A percentile compares a stretch with the other conserved stretches of the same genome.
These are phyloP conservation scores for Ammospiza nelsoni DNA, from an alignment of 2,113 vertebrate species.

Conservation along the genomic window DNA sequence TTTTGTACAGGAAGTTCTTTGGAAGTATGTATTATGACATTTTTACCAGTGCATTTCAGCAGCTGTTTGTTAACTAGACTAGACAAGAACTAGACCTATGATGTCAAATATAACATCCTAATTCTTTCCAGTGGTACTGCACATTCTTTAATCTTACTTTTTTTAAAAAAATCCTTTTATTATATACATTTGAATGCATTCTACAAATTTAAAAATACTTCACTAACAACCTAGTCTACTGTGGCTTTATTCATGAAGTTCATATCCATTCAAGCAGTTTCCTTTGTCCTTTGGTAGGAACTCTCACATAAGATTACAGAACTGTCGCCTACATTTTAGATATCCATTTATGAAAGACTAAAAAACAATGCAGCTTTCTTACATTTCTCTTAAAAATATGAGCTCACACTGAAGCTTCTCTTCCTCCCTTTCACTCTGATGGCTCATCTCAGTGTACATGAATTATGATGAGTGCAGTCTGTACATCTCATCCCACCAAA, in stretches of 20 bases:
- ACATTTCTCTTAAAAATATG: neutral
- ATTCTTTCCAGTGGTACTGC: neutral
- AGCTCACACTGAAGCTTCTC: neutral
- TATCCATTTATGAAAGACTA: neutral
- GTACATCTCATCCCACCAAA: neutral
- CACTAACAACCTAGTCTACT: neutral
- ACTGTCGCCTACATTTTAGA: neutral
- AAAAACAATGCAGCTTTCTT: neutral
- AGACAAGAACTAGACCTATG: neutral
- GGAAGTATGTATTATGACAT: neutral
- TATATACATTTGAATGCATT: neutral
- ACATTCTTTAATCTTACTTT: neutral
- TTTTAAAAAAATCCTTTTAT: neutral
- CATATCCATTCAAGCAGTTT: neutral
- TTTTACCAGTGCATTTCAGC: neutral
- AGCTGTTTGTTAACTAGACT: neutral
- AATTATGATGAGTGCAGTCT: neutral
- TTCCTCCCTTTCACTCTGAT: neutral
- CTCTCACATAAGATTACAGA: neutral
- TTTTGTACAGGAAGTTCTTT: neutral
- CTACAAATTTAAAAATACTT: neutral
- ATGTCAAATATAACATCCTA: neutral
- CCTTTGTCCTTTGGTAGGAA: neutral
- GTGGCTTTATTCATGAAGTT: neutral
- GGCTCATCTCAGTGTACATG: neutral